Conservation (phyloP, 2,888 invertebrate species). For the Heliconius charithonia region DNA sequence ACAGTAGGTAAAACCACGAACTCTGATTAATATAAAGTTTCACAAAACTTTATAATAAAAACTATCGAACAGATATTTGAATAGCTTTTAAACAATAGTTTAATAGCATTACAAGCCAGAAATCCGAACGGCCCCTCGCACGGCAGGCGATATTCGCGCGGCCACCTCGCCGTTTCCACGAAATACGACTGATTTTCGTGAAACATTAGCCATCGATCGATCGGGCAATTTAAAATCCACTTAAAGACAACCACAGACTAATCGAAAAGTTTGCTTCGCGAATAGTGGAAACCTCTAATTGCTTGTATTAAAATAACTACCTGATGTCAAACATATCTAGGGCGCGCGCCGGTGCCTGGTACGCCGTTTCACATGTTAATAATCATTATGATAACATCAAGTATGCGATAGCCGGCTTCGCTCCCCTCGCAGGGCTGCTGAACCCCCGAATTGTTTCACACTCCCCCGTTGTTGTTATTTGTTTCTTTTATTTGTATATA, state of each 20-base stretch:
- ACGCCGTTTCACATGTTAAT: constrained; percentile 81
- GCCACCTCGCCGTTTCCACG: constrained; percentile 21
- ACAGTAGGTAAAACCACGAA: constrained; percentile 18
- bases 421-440: constrained; percentile 59
- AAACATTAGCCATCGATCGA: constrained; percentile 59
- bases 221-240: constrained; percentile 80
- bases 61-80: constrained; percentile 28
- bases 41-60: constrained; percentile 34
- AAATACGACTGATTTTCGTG: constrained; percentile 50
- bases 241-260: constrained; percentile 80
- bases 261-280: constrained; percentile 78
- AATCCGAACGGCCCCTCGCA: constrained; percentile 22
- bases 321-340: constrained; percentile 83
- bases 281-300: constrained; percentile 76
- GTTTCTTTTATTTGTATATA: constrained; percentile 21
- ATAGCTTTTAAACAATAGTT: constrained; percentile 36
- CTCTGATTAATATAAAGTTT: constrained; percentile 19
- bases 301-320: constrained; percentile 83
- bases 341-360: constrained; percentile 75
- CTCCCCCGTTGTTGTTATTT: constrained; percentile 4
- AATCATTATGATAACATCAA: constrained; percentile 84
- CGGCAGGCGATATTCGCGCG: constrained; percentile 34
- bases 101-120: constrained; percentile 27
- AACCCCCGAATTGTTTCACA: constrained; percentile 22
- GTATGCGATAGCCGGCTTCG: constrained; percentile 77